These are phyloP conservation scores for Noctua fimbriata DNA, from an alignment of 2,888 invertebrate species.

Conservation along the genomic window DNA sequence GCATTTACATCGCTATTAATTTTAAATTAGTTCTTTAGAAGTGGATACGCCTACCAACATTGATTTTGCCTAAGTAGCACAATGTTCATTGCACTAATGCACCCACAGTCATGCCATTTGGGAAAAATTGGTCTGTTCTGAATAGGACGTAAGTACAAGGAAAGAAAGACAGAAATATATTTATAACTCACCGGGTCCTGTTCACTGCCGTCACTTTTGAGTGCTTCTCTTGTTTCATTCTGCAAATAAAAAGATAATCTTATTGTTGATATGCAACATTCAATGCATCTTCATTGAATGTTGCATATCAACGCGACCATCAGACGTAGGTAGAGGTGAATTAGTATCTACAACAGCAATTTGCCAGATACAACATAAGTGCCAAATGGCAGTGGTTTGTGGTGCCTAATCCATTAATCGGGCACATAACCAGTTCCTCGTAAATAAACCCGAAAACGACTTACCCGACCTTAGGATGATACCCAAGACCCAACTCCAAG, in stretches of 20 bases:
- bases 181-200: constrained; percentile 93
- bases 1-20: neutral
- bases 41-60: neutral
- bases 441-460: neutral
- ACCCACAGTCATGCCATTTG: neutral
- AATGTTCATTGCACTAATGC: neutral
- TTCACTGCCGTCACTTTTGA: constrained; percentile 94
- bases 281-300: neutral
- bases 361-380: neutral
- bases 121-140: neutral
- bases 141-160: neutral
- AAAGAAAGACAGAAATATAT: neutral
- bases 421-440: neutral
- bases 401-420: neutral
- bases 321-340: neutral
- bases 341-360: neutral
- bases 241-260: constrained; percentile 70
- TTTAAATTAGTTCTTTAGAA: neutral
- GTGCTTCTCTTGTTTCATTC: constrained; percentile 93
- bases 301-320: neutral
- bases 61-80: neutral
- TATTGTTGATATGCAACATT: too few species aligned
- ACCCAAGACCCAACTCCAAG: too few species aligned
- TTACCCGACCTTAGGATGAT: neutral
- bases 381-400: too few species aligned